A percentile compares a stretch with the other conserved stretches of the same genome.
phyloP scores from a whole-genome alignment of 2,888 invertebrate genomes.

The Dugesia japonica region DNA sequence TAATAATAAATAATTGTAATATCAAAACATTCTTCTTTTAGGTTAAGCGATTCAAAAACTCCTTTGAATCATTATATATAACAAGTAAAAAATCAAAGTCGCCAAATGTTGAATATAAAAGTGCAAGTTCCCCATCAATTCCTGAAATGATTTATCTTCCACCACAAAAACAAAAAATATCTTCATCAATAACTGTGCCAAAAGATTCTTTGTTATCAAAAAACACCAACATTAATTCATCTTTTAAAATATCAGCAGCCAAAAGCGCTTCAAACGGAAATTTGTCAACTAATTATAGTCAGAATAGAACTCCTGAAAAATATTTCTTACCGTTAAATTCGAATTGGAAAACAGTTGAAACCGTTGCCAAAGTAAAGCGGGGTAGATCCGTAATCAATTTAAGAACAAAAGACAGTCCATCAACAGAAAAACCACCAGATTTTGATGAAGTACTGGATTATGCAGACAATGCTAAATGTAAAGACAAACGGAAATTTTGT shows the following conservation, averaged over 20 bases:
- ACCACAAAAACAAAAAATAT: background rate
- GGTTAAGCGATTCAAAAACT: background rate
- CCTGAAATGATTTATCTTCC: background rate
- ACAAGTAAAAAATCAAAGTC: conserved; percentile 1
- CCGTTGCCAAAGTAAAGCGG: background rate
- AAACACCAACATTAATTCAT: background rate
- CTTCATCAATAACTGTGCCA: background rate
- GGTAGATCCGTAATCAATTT: background rate
- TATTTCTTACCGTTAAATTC: background rate
- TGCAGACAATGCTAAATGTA: background rate
- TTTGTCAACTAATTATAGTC: background rate
- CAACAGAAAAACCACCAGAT: background rate
- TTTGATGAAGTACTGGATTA: background rate
- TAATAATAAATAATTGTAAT: too few relatives aligned
- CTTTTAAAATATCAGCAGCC: background rate
- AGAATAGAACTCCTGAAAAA: background rate
- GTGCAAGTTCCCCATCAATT: background rate
- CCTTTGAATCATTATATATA: background rate
- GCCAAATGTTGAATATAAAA: background rate
- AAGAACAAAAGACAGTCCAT: background rate
- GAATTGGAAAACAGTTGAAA: background rate
- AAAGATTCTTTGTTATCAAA: background rate
- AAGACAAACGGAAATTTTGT: background rate
- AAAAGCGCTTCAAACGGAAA: background rate
- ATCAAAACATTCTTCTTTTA: too few relatives aligned